Percentiles rank a stretch among this genome's conserved stretches.
Evolutionary conservation across 2,797 vertebrate species (phyloP).

Genomic region (Chloroceryle inda): DNA sequence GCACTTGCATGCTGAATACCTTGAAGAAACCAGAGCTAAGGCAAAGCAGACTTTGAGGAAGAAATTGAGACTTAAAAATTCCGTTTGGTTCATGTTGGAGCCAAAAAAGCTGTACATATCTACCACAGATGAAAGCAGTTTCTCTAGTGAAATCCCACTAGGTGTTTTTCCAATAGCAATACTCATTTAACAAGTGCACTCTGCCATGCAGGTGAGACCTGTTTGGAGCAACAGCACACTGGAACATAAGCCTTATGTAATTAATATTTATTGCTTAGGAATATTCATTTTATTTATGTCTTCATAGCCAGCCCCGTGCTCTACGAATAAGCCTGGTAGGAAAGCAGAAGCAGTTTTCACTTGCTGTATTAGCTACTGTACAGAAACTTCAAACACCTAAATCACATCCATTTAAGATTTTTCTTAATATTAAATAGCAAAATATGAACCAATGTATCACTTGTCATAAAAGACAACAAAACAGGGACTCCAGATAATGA

Average conservation of each 20-base stretch:
- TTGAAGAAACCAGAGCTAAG: neutral
- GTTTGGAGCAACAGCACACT: slow-evolving; percentile 70
- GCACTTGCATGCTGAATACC: neutral
- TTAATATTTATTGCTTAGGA: slow-evolving; percentile 81
- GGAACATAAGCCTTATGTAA: slow-evolving; percentile 71
- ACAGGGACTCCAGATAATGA: neutral
- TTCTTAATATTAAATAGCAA: neutral
- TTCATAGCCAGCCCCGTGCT: slow-evolving; percentile 57
- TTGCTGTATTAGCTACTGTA: neutral
- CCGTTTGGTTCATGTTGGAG: slow-evolving; percentile 67
- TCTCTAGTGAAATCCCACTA: slow-evolving; percentile 77
- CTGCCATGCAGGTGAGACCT: slow-evolving; percentile 76
- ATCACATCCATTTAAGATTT: neutral
- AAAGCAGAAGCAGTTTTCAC: slow-evolving; percentile 64
- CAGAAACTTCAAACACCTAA: neutral
- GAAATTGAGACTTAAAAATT: slow-evolving; percentile 53
- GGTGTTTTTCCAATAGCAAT: slow-evolving; percentile 73
- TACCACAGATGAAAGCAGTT: slow-evolving; percentile 64
- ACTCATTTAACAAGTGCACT: slow-evolving; percentile 80
- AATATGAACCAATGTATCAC: neutral
- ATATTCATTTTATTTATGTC: slow-evolving; percentile 79
- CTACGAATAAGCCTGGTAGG: slow-evolving; percentile 9
- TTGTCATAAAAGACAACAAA: neutral
- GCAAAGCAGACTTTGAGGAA: neutral
- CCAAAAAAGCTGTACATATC: slow-evolving; percentile 57